A percentile compares a stretch with the other conserved stretches of the same genome.
These are phyloP conservation scores for Hyaena hyaena DNA, from an alignment of 2,113 vertebrate species.

Conservation along the genomic window DNA sequence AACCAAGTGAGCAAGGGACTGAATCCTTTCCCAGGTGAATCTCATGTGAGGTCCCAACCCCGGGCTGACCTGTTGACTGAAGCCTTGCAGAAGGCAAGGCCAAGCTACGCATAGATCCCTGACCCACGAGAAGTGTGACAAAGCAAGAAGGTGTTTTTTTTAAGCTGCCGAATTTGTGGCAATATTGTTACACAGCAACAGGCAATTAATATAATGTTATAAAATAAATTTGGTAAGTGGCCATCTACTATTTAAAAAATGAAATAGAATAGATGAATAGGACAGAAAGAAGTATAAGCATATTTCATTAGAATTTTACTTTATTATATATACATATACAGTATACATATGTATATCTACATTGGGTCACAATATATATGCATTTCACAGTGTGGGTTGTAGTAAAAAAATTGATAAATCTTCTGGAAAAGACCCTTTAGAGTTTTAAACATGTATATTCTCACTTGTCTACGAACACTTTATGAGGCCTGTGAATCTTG, in stretches of 20 bases:
- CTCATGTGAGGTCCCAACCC: not conserved
- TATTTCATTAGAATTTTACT: not conserved
- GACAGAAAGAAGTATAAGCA: not conserved
- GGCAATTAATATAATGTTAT: not conserved
- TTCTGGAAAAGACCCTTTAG: not conserved
- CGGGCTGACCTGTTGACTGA: no score
- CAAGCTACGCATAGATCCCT: no score
- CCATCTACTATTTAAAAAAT: not conserved
- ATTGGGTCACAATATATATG: not conserved
- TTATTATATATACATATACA: not conserved
- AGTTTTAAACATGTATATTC: not conserved
- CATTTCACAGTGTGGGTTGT: not conserved
- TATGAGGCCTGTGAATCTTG: not conserved
- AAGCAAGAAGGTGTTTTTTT: not conserved
- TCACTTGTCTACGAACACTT: not conserved
- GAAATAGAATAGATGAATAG: not conserved
- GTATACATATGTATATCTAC: not conserved
- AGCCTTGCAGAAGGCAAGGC: not conserved
- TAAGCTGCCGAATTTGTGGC: not conserved
- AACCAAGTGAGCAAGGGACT: not conserved
- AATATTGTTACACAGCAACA: not conserved
- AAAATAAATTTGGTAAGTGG: not conserved
- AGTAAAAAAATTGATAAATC: conserved; percentile 10
- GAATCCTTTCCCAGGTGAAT: not conserved
- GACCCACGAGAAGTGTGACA: not conserved